A percentile compares a stretch with the other conserved stretches of the same genome.
Conservation (phyloP, 2,113 vertebrate genomes). For the Ovis aries region DNA sequence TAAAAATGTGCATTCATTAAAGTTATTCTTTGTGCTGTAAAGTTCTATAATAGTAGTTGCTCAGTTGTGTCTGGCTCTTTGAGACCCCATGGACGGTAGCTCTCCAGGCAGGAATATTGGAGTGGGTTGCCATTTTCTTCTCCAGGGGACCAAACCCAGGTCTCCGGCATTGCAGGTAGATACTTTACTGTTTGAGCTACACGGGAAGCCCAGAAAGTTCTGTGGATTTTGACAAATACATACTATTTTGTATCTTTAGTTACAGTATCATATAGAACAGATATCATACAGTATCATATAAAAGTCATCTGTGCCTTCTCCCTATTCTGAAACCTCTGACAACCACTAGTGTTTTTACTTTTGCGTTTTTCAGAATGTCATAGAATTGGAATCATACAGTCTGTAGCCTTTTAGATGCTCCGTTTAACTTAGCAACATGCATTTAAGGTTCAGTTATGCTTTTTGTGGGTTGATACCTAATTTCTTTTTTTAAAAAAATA, state of each 20-base stretch:
- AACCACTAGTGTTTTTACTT: background rate
- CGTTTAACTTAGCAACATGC: background rate
- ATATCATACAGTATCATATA: background rate
- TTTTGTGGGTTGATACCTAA: background rate
- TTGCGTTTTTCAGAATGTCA: background rate
- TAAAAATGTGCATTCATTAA: background rate
- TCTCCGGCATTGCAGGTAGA: background rate
- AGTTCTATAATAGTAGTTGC: background rate
- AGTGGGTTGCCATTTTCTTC: background rate
- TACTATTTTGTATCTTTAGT: background rate
- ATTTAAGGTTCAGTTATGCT: background rate
- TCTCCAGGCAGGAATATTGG: background rate
- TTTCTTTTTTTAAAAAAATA: background rate
- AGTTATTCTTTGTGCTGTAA: background rate
- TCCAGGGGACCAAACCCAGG: background rate
- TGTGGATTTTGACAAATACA: background rate
- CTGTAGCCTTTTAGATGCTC: background rate
- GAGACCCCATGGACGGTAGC: background rate
- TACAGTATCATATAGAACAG: background rate
- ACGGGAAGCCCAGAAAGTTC: background rate
- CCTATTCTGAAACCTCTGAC: background rate
- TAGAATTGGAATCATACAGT: background rate
- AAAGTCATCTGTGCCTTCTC: background rate
- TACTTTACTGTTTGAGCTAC: background rate
- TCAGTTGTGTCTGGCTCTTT: background rate